These are phyloP conservation scores for Platerodrilus igneus DNA, from an alignment of 2,888 invertebrate species.

Conservation along the genomic window DNA sequence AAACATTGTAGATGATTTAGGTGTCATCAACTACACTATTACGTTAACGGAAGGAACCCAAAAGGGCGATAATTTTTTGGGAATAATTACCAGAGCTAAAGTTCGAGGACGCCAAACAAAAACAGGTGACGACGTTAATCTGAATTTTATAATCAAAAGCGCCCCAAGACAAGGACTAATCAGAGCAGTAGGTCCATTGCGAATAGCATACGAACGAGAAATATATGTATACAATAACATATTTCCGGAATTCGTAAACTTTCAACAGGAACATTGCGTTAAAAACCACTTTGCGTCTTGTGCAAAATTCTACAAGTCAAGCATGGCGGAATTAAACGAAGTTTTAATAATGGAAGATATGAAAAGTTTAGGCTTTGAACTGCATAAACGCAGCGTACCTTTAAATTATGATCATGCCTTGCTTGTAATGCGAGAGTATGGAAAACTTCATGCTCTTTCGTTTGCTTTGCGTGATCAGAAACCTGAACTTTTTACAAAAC, in stretches of 20 bases:
- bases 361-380: slow-evolving; percentile 31
- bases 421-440: slow-evolving; percentile 34
- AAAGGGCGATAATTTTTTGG: slow-evolving; percentile 36
- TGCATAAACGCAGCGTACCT: slow-evolving; percentile 23
- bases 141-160: slow-evolving; percentile 36
- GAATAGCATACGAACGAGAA: slow-evolving; percentile 32
- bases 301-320: slow-evolving; percentile 22
- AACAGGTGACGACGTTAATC: slow-evolving; percentile 12
- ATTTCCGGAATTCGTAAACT: slow-evolving; percentile 16
- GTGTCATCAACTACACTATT: slow-evolving; percentile 14
- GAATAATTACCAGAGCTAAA: slow-evolving; percentile 27
- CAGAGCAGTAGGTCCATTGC: slow-evolving; percentile 29
- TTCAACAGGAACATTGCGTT: slow-evolving; percentile 16
- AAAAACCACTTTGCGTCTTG: slow-evolving; percentile 19
- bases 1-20: slow-evolving; percentile 16
- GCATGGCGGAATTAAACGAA: slow-evolving; percentile 26
- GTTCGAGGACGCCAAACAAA: slow-evolving; percentile 19
- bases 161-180: slow-evolving; percentile 28
- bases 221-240: slow-evolving; percentile 23
- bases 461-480: slow-evolving; percentile 33
- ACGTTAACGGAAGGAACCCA: slow-evolving; percentile 26
- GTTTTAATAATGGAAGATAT: slow-evolving; percentile 32
- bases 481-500: slow-evolving; percentile 27
- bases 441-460: slow-evolving; percentile 34
- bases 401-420: slow-evolving; percentile 33